Conservation (phyloP, 2,888 invertebrate species). For the Boloria euphrosyne region DNA sequence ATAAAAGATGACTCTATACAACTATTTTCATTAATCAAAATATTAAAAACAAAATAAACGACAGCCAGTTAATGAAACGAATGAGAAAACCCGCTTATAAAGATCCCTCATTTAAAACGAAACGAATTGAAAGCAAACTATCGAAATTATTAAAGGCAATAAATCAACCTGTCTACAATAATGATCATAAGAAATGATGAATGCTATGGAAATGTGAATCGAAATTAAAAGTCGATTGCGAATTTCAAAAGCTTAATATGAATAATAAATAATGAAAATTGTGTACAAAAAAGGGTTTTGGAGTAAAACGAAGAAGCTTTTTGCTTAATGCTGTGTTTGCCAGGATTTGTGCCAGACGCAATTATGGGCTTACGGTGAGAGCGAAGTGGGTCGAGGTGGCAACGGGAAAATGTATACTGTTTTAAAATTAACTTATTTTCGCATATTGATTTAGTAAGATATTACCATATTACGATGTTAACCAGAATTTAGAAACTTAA, state of each 20-base stretch:
- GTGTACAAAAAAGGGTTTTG: conserved; percentile 27
- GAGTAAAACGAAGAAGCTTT: conserved; percentile 25
- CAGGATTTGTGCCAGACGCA: conserved; percentile 32
- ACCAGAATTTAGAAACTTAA: no score
- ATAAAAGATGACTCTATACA: neutral
- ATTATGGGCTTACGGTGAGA: conserved; percentile 32
- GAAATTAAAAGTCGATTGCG: conserved; percentile 17
- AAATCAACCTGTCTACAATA: conserved; percentile 24
- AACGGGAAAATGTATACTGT: conserved; percentile 9
- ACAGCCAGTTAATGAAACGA: neutral
- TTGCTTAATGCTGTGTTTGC: conserved; percentile 29
- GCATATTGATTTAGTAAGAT: neutral
- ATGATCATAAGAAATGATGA: conserved; percentile 30
- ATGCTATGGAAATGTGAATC: conserved; percentile 16
- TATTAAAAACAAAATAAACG: neutral
- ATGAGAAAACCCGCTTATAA: conserved; percentile 1
- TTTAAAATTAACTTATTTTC: conserved; percentile 9
- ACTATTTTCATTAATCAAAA: neutral
- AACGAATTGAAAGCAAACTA: conserved; percentile 23
- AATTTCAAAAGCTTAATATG: conserved; percentile 24
- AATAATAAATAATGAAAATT: conserved; percentile 36
- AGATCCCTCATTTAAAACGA: conserved; percentile 5
- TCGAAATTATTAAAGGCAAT: conserved; percentile 24
- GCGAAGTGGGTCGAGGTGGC: conserved; percentile 12
- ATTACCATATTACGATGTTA: neutral